Percentiles rank a stretch among this genome's conserved stretches.
These are phyloP conservation scores for Speoplatyrhinus poulsoni DNA, from an alignment of 2,113 vertebrate genomes.

Conservation along the genomic window DNA sequence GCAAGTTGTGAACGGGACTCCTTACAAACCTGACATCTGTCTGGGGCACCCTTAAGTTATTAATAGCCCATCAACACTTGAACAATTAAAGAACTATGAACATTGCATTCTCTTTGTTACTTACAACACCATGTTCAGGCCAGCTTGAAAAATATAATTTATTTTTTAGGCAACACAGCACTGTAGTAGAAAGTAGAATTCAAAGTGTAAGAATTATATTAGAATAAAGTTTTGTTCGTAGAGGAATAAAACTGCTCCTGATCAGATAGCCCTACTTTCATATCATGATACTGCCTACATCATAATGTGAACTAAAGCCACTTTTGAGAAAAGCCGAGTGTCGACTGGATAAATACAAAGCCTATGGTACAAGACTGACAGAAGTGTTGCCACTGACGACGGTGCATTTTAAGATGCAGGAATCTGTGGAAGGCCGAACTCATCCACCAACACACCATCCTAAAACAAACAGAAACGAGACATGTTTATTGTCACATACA, in stretches of 20 bases:
- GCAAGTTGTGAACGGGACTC: no score
- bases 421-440: conserved; percentile 97
- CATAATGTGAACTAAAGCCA: conserved; percentile 20
- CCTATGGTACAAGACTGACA: conserved; percentile 49
- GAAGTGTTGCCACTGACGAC: background rate
- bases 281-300: background rate
- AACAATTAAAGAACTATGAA: conserved; percentile 47
- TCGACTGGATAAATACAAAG: conserved; percentile 56
- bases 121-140: conserved; percentile 7
- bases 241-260: conserved; percentile 12
- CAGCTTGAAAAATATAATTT: conserved; percentile 76
- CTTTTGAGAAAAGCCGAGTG: conserved; percentile 50
- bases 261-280: conserved; percentile 27
- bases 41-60: background rate
- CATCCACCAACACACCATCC: conserved; percentile 96
- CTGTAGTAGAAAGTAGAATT: conserved; percentile 66
- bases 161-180: conserved; percentile 49
- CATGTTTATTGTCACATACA: background rate
- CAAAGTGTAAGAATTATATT: conserved; percentile 41
- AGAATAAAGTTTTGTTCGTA: conserved; percentile 28
- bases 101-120: conserved; percentile 7
- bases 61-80: conserved; percentile 9
- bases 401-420: conserved; percentile 84
- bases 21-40: background rate
- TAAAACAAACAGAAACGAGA: conserved; percentile 56